Conservation (phyloP, 1,140 invertebrate genomes). For the Panagrolaimus sp. region DNA sequence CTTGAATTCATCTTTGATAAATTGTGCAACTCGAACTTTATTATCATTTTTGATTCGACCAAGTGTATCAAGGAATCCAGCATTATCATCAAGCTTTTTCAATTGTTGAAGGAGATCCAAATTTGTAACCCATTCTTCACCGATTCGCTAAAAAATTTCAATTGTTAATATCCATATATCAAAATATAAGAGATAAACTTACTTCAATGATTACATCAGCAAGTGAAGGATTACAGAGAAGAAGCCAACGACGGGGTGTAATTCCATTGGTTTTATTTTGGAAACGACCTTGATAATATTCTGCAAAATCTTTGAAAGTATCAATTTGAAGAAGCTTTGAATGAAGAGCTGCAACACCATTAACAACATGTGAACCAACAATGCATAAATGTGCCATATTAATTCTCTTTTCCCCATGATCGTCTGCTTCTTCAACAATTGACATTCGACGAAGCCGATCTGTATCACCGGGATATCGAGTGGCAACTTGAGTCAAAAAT, state of each 20-base stretch:
- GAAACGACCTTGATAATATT: slow-evolving; percentile 90
- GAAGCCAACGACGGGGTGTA: slow-evolving; percentile 87
- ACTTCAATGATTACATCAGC: slow-evolving; percentile 85
- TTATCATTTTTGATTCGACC: slow-evolving; percentile 90
- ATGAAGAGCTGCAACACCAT: slow-evolving; percentile 93
- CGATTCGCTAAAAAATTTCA: slow-evolving; percentile 72
- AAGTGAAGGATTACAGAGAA: slow-evolving; percentile 88
- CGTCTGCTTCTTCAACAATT: slow-evolving; percentile 84
- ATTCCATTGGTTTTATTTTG: slow-evolving; percentile 99
- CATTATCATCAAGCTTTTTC: slow-evolving; percentile 77
- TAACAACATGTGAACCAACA: slow-evolving; percentile 91
- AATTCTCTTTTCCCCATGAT: slow-evolving; percentile 82
- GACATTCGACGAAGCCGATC: slow-evolving; percentile 87
- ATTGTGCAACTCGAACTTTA: slow-evolving; percentile 79
- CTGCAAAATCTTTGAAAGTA: slow-evolving; percentile 86
- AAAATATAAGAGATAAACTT: not conserved
- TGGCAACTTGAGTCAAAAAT: slow-evolving; percentile 72
- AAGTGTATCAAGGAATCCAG: slow-evolving; percentile 76
- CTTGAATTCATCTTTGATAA: slow-evolving; percentile 80
- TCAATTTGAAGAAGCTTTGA: slow-evolving; percentile 87
- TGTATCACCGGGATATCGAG: slow-evolving; percentile 75
- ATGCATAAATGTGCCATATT: slow-evolving; percentile 97
- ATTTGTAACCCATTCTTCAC: slow-evolving; percentile 88
- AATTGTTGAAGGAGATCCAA: slow-evolving; percentile 73
- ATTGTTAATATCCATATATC: not conserved